Conservation (phyloP, 1,140 invertebrate genomes). For the Apolygus lucorum region DNA sequence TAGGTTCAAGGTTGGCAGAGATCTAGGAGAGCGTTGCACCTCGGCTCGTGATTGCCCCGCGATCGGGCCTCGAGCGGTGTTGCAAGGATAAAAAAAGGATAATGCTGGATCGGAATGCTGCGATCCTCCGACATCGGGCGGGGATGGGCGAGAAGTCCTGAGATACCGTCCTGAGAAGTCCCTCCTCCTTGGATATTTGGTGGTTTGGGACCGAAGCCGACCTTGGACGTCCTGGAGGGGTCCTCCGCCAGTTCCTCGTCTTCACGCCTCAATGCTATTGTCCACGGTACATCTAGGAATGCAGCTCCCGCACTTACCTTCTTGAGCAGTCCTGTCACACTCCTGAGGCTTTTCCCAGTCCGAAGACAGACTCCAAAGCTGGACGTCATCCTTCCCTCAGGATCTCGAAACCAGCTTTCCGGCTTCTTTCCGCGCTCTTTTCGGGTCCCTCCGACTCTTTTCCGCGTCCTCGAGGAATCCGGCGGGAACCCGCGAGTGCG, state of each 20-base stretch:
- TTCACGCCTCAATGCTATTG: slow-evolving; percentile 24
- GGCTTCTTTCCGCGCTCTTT: too few relatives aligned
- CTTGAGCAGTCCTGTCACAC: neutral
- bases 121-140: neutral
- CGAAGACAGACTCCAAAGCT: neutral
- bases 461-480: neutral
- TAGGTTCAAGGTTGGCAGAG: too few relatives aligned
- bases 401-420: too few relatives aligned
- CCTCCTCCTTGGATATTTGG: neutral
- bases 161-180: neutral
- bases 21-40: too few relatives aligned
- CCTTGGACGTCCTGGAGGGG: neutral
- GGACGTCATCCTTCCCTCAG: neutral
- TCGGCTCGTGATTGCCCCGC: too few relatives aligned
- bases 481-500: too few relatives aligned
- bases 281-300: slow-evolving; percentile 24
- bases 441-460: neutral
- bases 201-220: neutral
- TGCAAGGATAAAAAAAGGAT: neutral
- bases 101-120: neutral
- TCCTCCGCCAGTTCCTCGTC: neutral
- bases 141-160: neutral
- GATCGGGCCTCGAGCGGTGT: too few relatives aligned
- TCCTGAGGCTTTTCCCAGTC: neutral
- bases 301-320: neutral